phyloP scores from a whole-genome alignment of 2,888 invertebrate genomes.

The Epinotia demarniana region DNA sequence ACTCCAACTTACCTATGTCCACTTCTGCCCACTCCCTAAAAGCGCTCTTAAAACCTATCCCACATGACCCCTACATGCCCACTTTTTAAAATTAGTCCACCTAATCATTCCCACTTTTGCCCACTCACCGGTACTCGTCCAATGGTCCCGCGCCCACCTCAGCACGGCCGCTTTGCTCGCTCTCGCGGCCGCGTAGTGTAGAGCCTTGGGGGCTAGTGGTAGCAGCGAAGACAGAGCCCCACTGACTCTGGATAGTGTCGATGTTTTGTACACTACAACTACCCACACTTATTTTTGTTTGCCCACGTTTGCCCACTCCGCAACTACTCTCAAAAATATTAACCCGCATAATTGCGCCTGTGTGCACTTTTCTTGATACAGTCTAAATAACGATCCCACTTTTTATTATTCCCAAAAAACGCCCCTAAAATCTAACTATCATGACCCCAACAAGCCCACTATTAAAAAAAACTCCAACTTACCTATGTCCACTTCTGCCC shows the following conservation, averaged over 20 bases:
- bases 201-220: conserved; percentile 60
- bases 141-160: no score
- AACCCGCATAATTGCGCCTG: conserved; percentile 53
- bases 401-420: neutral
- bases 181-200: conserved; percentile 57
- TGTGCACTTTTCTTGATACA: neutral
- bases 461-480: no score
- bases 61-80: neutral
- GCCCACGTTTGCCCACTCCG: no score
- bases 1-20: no score
- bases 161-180: conserved; percentile 51
- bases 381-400: neutral
- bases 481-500: no score
- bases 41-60: no score
- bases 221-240: conserved; percentile 65
- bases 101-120: neutral
- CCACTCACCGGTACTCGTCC: no score
- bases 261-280: conserved; percentile 39
- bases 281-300: no score
- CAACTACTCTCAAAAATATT: neutral
- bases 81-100: neutral
- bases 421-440: neutral
- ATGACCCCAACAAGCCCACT: neutral
- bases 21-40: no score
- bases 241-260: conserved; percentile 50